Base-by-base conservation (phyloP, 2,113 vertebrate genomes). In the Cyphomyrus discorhynchus region DNA sequence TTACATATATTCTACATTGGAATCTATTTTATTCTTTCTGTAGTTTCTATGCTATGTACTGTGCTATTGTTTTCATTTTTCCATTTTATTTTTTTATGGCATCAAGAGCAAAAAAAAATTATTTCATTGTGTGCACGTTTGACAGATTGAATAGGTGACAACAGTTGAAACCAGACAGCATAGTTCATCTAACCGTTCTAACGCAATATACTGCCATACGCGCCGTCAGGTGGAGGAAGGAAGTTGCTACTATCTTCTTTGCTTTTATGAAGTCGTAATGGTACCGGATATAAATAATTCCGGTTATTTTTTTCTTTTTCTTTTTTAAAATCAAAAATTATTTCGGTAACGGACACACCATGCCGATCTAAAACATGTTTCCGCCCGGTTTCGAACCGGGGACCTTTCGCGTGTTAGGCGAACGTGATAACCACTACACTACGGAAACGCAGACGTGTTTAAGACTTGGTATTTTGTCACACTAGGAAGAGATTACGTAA, bases 381-480 rank as follows among this genome's bases (percentile, higher is more conserved):
- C 91, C 92, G 90, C 91, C 92, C 92, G 92, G 91, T 92, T 86
- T 92, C 91, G 91, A 92, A 92, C 92, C 90, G 91, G 86, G 91
- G 92, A 92, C 92, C 91, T 92, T 92, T 93, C 91, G 92, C 92
- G 91, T 93, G 92, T 93, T 91, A 93, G 91, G 94, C 95, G 94
- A 95, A 95, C 95, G 95, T 96, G 95, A 95, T 95, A 95, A 94
- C 86, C 92, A 90, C 91, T 91, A 91, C 92, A 92, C 92, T 92
- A 92, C 90, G 91, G 58, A 86, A 89, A 93, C 91, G 2, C 0
- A 3, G 1, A 10, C 1, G 0, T 2, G 90, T 91, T 88, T 91
- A 90, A 88, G 90, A 90, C 0, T 0, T 21, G 3, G 8, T 17
- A 7, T 88, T 92, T 91, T 15, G 2, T 9, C 24, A n/a, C 66